A percentile compares a stretch with the other conserved stretches of the same genome.
These are phyloP conservation scores for Adela reaumurella DNA, from an alignment of 2,888 invertebrate species.

Conservation along the genomic window DNA sequence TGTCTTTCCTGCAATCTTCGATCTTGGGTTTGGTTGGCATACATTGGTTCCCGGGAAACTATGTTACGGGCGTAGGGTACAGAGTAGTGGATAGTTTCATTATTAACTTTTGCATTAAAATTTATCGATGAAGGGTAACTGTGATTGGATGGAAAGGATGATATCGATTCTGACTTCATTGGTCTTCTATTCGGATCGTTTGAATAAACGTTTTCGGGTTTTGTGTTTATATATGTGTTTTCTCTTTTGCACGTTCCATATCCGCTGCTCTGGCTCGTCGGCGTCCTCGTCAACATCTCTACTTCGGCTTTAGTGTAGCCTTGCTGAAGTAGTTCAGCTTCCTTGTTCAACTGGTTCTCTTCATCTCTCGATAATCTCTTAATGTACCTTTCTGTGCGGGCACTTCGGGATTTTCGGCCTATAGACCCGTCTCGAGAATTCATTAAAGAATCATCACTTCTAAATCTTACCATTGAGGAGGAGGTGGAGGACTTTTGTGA, in stretches of 20 bases:
- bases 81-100: constrained; percentile 51
- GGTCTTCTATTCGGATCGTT: constrained; percentile 34
- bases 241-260: constrained; percentile 47
- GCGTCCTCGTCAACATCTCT: constrained; percentile 52
- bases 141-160: constrained; percentile 50
- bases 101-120: constrained; percentile 53
- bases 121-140: constrained; percentile 53
- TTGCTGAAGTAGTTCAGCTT: constrained; percentile 49
- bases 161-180: constrained; percentile 47
- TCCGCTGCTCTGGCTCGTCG: constrained; percentile 49
- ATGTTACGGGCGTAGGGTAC: constrained; percentile 38
- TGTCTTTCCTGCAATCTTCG: constrained; percentile 29
- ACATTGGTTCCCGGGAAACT: constrained; percentile 33
- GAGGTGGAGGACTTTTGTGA: constrained; percentile 63
- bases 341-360: constrained; percentile 54
- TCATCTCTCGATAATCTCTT: constrained; percentile 72
- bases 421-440: constrained; percentile 54
- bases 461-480: constrained; percentile 62
- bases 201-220: constrained; percentile 26
- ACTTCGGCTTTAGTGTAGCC: constrained; percentile 51
- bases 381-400: constrained; percentile 76
- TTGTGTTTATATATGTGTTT: constrained; percentile 38
- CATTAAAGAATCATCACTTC: constrained; percentile 67
- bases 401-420: constrained; percentile 65
- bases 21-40: constrained; percentile 35